Conservation (phyloP, 2,888 invertebrate genomes). For the Drosophila anceps region DNA sequence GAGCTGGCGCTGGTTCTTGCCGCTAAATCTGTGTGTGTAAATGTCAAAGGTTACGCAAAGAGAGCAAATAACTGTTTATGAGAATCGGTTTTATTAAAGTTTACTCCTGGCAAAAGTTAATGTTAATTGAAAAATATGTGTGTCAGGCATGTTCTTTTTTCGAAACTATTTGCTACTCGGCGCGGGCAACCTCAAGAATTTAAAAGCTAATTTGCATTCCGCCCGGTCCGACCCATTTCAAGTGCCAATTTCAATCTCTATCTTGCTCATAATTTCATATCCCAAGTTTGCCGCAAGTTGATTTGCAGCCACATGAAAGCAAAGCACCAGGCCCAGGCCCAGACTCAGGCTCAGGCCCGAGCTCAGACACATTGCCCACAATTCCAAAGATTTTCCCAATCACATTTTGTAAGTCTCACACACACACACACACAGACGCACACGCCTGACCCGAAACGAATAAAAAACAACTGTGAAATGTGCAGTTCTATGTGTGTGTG, state of each 20-base stretch:
- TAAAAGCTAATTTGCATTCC: neutral
- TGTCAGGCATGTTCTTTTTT: neutral
- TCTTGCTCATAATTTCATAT: conserved; percentile 21
- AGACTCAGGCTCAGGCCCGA: neutral
- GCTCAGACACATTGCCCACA: conserved; percentile 24
- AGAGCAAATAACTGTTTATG: neutral
- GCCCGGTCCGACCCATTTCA: neutral
- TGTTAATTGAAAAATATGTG: neutral
- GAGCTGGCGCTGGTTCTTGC: neutral
- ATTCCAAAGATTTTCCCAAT: conserved; percentile 24
- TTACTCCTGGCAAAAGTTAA: no score
- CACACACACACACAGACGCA: neutral
- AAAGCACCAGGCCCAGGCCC: neutral
- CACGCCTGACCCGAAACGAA: conserved; percentile 20
- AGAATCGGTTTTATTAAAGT: neutral
- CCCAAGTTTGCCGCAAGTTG: conserved; percentile 31
- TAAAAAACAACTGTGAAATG: conserved; percentile 29
- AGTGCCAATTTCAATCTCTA: neutral
- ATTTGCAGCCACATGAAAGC: conserved; percentile 25
- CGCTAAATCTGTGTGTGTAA: neutral
- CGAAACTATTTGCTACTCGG: neutral
- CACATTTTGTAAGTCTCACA: conserved; percentile 25
- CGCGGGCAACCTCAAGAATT: neutral
- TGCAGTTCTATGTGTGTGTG: conserved; percentile 17
- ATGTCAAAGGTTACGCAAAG: conserved; percentile 8